Conservation (phyloP, 1,140 invertebrate genomes). For the Bombyx mandarina region DNA sequence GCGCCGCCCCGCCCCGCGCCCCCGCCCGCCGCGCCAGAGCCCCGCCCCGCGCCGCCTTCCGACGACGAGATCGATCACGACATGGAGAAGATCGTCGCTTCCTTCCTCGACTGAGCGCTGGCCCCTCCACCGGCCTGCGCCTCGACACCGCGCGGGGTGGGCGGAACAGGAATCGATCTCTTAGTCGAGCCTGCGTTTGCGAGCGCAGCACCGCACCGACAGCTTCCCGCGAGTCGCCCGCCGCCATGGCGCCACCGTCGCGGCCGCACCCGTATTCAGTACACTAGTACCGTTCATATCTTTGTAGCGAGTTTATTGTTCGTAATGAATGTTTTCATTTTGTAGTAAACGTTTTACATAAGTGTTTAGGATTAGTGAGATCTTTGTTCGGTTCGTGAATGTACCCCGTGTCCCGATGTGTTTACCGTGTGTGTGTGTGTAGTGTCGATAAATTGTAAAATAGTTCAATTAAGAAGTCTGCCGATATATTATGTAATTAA, state of each 20-base stretch:
- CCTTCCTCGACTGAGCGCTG: constrained; percentile 68
- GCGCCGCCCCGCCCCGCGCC: constrained; percentile 23
- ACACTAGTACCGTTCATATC: constrained; percentile 3
- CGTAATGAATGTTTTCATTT: constrained; percentile 28
- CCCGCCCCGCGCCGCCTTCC: constrained; percentile 28
- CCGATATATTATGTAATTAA: too few species aligned
- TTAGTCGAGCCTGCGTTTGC: not conserved
- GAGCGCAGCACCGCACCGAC: too few species aligned
- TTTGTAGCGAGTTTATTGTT: constrained; percentile 17
- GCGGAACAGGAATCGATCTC: too few species aligned
- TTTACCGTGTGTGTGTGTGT: too few species aligned
- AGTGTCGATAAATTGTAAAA: too few species aligned
- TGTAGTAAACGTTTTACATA: constrained; percentile 40
- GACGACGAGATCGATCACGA: constrained; percentile 76
- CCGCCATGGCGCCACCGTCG: not conserved
- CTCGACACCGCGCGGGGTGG: not conserved
- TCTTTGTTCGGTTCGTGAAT: constrained; percentile 42
- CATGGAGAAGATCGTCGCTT: constrained; percentile 82
- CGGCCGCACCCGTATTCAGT: not conserved
- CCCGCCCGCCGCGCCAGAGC: constrained; percentile 20
- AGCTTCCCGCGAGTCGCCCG: too few species aligned
- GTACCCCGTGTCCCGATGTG: too few species aligned
- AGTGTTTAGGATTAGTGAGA: constrained; percentile 47
- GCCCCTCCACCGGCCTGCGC: not conserved
- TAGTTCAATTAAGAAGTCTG: too few species aligned